Base-by-base conservation (phyloP, 2,888 invertebrate genomes). In the Noctua comes region DNA sequence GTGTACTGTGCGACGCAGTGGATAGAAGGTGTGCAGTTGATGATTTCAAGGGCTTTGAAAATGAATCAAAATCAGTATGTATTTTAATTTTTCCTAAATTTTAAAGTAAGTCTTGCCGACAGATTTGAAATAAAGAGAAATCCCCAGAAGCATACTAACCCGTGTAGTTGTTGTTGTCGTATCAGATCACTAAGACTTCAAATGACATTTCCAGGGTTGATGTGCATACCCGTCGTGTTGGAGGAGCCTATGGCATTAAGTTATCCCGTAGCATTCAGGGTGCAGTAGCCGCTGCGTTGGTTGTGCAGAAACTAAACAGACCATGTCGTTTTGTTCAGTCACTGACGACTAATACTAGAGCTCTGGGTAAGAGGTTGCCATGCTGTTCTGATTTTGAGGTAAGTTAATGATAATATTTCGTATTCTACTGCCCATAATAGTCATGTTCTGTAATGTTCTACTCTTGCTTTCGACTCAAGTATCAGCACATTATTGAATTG, bases 1-100 rank as follows among this genome's bases (percentile, higher is more conserved):
- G 97, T 98, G 4, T 97, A 97, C 89, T 93, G 97, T 2, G 89
- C 97, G 0, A 94, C 97, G 0, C 98, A 98, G 89, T 97, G 97
- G 95, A 96, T 97, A 88, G 97, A 98, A 87, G 91, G 95, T 0
- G 91, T 93, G 2, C 98, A 98, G 89, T 86, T 93, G 24, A 95
- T 97, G n/a, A 94, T 97, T 68, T 95, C 97, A 0, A 88, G 94
- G n/a, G 96, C 96, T 36, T 93, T 98, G 4, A 96, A 95, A 3
- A 93, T 98, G 7, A 96, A 97, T 3, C 93, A 96, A 79, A 97
- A 97, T 90, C 97, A 96, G 98, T 77, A 27, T 16, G 66, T 68
- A 68, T 36, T 64, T n/a, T n/a, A n/a, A 13, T 43, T 66, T 36
- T 65, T 16, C 16, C n/a, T n/a, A 13, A 31, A 31, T 31, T 13